These are phyloP conservation scores for Leucophenga maculata DNA, from an alignment of 2,888 invertebrate species.

Conservation along the genomic window DNA sequence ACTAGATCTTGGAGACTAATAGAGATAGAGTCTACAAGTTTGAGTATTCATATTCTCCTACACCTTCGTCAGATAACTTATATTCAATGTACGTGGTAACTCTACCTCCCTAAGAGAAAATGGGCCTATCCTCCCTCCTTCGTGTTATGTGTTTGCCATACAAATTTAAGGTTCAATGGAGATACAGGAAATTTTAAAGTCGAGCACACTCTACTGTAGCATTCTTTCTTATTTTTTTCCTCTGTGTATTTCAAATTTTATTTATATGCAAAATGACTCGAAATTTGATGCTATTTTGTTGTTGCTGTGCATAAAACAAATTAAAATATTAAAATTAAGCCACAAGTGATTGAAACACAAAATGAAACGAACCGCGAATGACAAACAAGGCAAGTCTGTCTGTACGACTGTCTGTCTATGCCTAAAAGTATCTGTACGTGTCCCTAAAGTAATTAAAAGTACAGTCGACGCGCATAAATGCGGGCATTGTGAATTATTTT, in stretches of 20 bases:
- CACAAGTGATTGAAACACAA: conserved; percentile 60
- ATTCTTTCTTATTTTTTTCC: background rate
- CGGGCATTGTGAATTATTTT: conserved; percentile 18
- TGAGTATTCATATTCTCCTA: too few species aligned
- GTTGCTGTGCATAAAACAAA: conserved; percentile 47
- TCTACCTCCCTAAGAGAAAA: too few species aligned
- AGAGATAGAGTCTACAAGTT: too few species aligned
- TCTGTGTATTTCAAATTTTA: conserved; percentile 35
- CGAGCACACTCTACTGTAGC: too few species aligned
- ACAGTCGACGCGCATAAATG: conserved; percentile 24
- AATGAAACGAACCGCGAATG: conserved; percentile 29
- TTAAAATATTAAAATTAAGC: conserved; percentile 68
- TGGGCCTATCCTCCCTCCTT: too few species aligned
- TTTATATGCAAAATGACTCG: conserved; percentile 58
- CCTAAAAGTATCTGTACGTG: conserved; percentile 33
- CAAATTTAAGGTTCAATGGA: too few species aligned
- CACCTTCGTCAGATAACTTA: too few species aligned
- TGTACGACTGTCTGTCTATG: conserved; percentile 21
- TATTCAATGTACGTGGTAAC: too few species aligned
- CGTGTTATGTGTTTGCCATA: too few species aligned
- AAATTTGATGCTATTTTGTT: conserved; percentile 11
- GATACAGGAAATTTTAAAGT: too few species aligned
- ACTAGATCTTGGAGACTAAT: too few species aligned
- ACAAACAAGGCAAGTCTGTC: conserved; percentile 23
- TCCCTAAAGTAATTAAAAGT: conserved; percentile 67